A percentile compares a stretch with the other conserved stretches of the same genome.
phyloP scores from a whole-genome alignment of 1,140 invertebrate species.

The Drosophila santomea region DNA sequence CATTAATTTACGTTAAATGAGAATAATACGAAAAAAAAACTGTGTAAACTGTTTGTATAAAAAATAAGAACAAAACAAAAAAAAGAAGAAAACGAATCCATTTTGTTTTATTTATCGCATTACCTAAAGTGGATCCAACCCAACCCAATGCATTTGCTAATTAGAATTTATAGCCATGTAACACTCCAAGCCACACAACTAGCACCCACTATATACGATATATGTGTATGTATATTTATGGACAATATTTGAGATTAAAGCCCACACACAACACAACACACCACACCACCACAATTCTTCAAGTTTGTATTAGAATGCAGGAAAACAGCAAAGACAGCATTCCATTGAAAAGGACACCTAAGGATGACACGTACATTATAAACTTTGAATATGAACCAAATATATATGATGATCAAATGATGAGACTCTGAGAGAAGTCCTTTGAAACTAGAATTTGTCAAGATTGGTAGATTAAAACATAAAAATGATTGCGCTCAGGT shows the following conservation, averaged over 20 bases:
- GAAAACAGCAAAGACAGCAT: conserved; percentile 23
- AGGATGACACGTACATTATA: conserved; percentile 3
- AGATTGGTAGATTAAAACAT: conserved; percentile 33
- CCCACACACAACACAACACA: background rate
- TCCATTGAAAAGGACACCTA: background rate
- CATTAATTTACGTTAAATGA: conserved; percentile 48
- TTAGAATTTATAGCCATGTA: conserved; percentile 57
- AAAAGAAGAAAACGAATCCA: conserved; percentile 51
- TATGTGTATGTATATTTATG: conserved; percentile 59
- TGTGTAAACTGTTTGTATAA: conserved; percentile 61
- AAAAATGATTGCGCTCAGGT: conserved; percentile 77
- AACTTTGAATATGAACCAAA: conserved; percentile 23
- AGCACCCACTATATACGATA: conserved; percentile 35
- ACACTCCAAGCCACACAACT: conserved; percentile 23
- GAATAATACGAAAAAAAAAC: conserved; percentile 39
- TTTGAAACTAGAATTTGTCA: conserved; percentile 39
- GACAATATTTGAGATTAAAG: conserved; percentile 72
- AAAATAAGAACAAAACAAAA: conserved; percentile 51
- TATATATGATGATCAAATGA: conserved; percentile 34
- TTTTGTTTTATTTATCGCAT: conserved; percentile 44
- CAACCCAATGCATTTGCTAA: conserved; percentile 59
- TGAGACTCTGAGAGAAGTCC: conserved; percentile 15
- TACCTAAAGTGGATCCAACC: conserved; percentile 46
- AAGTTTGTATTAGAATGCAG: conserved; percentile 57
- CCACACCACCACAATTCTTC: conserved; percentile 18